phyloP scores from a whole-genome alignment of 1,140 invertebrate genomes.

The Dendrolimus punctatus region DNA sequence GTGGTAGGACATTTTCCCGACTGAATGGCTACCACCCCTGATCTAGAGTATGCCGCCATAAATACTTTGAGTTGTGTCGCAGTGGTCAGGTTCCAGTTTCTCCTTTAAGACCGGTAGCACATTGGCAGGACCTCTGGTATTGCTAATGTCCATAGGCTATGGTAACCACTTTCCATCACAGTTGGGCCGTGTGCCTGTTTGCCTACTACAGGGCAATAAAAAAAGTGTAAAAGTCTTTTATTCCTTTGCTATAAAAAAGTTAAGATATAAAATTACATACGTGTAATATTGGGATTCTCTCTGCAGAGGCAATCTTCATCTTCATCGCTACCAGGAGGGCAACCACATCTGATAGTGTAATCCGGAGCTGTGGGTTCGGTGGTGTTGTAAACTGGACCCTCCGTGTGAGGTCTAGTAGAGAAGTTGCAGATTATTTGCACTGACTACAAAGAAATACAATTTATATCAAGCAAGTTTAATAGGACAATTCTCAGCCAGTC shows the following conservation, averaged over 20 bases:
- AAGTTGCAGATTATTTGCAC: conserved; percentile 48
- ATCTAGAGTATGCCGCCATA: no score
- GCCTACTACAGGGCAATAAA: no score
- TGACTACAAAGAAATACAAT: conserved; percentile 13
- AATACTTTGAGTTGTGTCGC: no score
- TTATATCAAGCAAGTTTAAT: neutral
- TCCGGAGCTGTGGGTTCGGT: conserved; percentile 15
- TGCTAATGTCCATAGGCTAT: no score
- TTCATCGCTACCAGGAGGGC: conserved; percentile 34
- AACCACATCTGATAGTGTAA: conserved; percentile 27
- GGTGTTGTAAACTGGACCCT: conserved; percentile 21
- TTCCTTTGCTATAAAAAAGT: neutral
- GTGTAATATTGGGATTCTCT: conserved; percentile 9
- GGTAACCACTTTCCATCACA: no score
- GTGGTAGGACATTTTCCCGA: no score
- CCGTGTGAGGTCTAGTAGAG: conserved; percentile 20
- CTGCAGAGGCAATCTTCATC: conserved; percentile 44
- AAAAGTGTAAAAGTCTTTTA: neutral
- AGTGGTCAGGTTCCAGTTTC: no score
- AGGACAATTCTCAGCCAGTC: no score
- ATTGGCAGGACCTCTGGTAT: no score
- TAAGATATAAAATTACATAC: conserved; percentile 1
- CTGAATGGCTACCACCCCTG: no score
- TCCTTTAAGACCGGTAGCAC: no score
- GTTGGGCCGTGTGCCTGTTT: no score